Conservation (phyloP, 2,113 vertebrate species). For the Columba janthina region DNA sequence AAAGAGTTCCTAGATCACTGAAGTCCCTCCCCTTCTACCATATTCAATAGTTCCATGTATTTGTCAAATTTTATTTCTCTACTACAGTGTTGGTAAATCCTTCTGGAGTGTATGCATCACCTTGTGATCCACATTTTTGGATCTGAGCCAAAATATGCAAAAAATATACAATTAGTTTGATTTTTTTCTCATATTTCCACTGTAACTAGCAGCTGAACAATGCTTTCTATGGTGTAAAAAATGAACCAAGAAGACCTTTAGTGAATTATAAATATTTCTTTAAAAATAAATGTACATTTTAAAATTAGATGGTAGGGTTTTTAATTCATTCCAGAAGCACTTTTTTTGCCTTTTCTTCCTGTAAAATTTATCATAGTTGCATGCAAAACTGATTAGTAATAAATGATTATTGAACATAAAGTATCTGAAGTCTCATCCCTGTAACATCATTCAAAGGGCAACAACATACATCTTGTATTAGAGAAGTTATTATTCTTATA, state of each 20-base stretch:
- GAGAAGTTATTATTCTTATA: neutral
- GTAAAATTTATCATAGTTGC: neutral
- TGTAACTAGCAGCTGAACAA: neutral
- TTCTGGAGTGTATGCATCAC: neutral
- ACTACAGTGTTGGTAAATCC: neutral
- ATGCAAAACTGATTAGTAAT: neutral
- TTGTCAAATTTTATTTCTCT: neutral
- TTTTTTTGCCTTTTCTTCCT: neutral
- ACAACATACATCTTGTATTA: neutral
- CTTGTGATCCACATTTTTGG: neutral
- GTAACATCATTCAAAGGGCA: neutral
- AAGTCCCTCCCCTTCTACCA: neutral
- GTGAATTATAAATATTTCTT: neutral
- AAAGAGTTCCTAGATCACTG: neutral
- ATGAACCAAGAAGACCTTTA: neutral
- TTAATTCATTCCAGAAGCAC: neutral
- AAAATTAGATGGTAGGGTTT: rapidly evolving
- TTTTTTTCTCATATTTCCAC: neutral
- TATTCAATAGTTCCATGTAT: neutral
- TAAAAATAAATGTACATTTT: neutral
- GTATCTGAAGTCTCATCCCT: neutral
- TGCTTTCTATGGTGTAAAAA: neutral
- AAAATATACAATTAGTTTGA: neutral
- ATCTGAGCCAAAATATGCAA: neutral
- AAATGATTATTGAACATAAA: neutral